A percentile compares a stretch with the other conserved stretches of the same genome.
phyloP scores from a whole-genome alignment of 1,140 invertebrate species.

The Drosophila varians region DNA sequence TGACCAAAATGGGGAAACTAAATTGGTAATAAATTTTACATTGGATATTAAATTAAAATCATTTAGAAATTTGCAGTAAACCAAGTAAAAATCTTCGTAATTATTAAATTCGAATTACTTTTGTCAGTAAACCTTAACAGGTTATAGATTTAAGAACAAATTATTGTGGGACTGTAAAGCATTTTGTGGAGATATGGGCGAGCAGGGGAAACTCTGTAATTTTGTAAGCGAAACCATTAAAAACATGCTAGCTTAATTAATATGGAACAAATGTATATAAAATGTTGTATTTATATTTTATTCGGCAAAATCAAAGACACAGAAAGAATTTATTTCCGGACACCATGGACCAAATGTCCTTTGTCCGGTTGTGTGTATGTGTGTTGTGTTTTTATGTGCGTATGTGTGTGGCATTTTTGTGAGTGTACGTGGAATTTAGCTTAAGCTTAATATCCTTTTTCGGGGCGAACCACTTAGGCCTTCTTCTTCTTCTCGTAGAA shows the following conservation, averaged over 20 bases:
- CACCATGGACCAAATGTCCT: not conserved
- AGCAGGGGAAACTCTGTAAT: not conserved
- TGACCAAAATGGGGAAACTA: not conserved
- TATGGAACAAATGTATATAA: constrained; percentile 4
- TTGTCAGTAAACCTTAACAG: not conserved
- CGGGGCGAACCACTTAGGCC: constrained; percentile 42
- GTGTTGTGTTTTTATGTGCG: constrained; percentile 30
- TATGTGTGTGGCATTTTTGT: constrained; percentile 23
- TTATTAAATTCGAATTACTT: too few species aligned
- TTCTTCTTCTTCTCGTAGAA: constrained; percentile 83
- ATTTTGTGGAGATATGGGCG: not conserved
- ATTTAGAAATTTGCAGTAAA: not conserved
- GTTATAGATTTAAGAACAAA: not conserved
- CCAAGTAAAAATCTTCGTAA: too few species aligned
- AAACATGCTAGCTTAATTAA: not conserved
- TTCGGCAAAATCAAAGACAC: constrained; percentile 58
- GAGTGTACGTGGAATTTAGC: constrained; percentile 67
- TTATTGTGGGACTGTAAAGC: not conserved
- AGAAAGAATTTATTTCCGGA: constrained; percentile 24
- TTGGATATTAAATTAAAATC: not conserved
- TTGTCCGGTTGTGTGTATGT: constrained; percentile 5
- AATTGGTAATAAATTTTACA: too few species aligned
- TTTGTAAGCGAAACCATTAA: not conserved
- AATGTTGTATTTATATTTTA: constrained; percentile 47
- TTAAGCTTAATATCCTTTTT: constrained; percentile 63